Percentiles rank a stretch among this genome's conserved stretches.
Evolutionary conservation across 2,888 invertebrate genomes (phyloP).

Genomic region (Ametastegia equiseti): DNA sequence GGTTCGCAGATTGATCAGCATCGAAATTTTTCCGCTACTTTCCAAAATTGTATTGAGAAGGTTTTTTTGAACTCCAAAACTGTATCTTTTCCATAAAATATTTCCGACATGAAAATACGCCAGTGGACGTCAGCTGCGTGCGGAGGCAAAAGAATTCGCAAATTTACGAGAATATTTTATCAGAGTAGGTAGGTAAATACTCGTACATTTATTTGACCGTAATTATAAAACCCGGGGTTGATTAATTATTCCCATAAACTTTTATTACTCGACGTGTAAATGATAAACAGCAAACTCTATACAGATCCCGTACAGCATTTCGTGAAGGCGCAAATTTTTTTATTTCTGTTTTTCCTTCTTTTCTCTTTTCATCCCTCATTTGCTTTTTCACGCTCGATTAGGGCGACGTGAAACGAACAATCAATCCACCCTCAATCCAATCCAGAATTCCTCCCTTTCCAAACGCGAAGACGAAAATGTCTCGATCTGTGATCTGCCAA

Average conservation of each 20-base stretch:
- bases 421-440: constrained; percentile 35
- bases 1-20: background rate
- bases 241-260: no score
- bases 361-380: background rate
- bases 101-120: background rate
- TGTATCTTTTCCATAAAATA: background rate
- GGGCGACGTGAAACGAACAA: constrained; percentile 19
- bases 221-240: background rate
- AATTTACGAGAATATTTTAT: background rate
- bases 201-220: background rate
- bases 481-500: constrained; percentile 22
- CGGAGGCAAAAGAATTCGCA: background rate
- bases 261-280: no score
- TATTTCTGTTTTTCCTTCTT: background rate
- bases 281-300: no score
- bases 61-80: background rate
- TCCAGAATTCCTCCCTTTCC: background rate
- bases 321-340: background rate
- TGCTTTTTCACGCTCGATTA: constrained; percentile 32
- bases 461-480: background rate
- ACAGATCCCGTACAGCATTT: no score
- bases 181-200: background rate
- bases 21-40: background rate
- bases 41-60: background rate
- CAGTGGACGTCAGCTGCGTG: background rate